phyloP scores from a whole-genome alignment of 2,888 invertebrate genomes.

The Drosophila neonasuta region DNA sequence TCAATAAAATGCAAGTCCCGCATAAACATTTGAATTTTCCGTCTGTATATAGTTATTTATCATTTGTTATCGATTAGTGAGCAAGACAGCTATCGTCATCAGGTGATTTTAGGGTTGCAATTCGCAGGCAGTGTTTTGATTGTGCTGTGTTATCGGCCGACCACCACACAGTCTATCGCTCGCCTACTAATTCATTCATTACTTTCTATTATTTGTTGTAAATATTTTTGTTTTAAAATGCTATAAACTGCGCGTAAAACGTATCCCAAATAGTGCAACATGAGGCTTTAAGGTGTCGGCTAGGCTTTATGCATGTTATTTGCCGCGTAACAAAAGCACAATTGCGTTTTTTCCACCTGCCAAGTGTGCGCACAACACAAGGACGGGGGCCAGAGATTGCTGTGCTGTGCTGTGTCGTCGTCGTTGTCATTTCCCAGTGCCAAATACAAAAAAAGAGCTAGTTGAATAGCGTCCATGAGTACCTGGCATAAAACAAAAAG shows the following conservation, averaged over 20 bases:
- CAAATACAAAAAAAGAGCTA: conserved; percentile 49
- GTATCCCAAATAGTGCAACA: conserved; percentile 39
- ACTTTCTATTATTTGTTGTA: conserved; percentile 74
- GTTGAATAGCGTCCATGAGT: conserved; percentile 21
- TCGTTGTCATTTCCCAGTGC: conserved; percentile 59
- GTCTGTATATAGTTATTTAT: background rate
- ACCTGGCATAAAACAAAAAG: conserved; percentile 3
- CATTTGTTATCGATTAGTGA: background rate
- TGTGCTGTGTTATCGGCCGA: conserved; percentile 29
- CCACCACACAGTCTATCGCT: conserved; percentile 37
- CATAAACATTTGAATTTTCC: conserved; percentile 20
- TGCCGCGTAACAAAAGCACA: conserved; percentile 5
- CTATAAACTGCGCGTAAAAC: conserved; percentile 29
- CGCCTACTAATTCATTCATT: conserved; percentile 53
- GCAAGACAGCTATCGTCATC: conserved; percentile 17
- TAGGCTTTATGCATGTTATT: conserved; percentile 15
- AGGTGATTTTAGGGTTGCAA: conserved; percentile 23
- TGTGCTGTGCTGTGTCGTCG: conserved; percentile 23
- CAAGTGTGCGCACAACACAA: conserved; percentile 50
- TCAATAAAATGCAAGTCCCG: conserved; percentile 31
- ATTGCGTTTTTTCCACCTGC: conserved; percentile 34
- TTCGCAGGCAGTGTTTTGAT: background rate
- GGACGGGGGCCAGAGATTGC: conserved; percentile 27
- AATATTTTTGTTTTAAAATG: conserved; percentile 61
- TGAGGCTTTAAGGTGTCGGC: conserved; percentile 28